Evolutionary conservation across 2,888 invertebrate genomes (phyloP).

Genomic region (Leistus spinibarbis): DNA sequence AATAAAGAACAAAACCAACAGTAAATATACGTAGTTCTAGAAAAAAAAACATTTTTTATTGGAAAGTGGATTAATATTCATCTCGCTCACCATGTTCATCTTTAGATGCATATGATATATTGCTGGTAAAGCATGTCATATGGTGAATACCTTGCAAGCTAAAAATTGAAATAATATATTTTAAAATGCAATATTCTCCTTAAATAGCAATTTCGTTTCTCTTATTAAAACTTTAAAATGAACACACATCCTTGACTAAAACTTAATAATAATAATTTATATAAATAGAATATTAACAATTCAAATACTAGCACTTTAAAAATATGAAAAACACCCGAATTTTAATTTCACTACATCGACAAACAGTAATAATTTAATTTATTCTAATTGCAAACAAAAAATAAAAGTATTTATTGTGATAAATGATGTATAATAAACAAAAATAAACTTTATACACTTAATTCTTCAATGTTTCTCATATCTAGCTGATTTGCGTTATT

Average conservation of each 20-base stretch:
- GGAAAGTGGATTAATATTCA: too few relatives aligned
- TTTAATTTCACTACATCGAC: conserved; percentile 37
- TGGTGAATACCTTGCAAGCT: too few relatives aligned
- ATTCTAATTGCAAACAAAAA: conserved; percentile 27
- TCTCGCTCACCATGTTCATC: too few relatives aligned
- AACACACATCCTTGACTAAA: background rate
- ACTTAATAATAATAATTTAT: background rate
- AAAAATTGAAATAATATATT: too few relatives aligned
- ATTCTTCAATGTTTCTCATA: background rate
- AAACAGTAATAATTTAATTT: conserved; percentile 30
- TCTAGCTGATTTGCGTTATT: background rate
- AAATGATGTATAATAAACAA: conserved; percentile 28
- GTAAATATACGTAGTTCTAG: too few relatives aligned
- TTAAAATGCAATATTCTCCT: too few relatives aligned
- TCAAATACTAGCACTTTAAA: conserved; percentile 19
- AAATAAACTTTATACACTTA: conserved; percentile 31
- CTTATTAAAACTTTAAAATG: background rate
- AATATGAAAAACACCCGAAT: conserved; percentile 24
- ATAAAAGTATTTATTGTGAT: conserved; percentile 30
- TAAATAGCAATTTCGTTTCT: background rate
- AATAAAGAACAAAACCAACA: too few relatives aligned
- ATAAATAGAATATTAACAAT: conserved; percentile 21
- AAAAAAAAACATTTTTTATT: too few relatives aligned
- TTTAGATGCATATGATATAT: too few relatives aligned
- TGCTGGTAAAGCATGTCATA: too few relatives aligned